A percentile compares a stretch with the other conserved stretches of the same genome.
Conservation (phyloP, 2,113 vertebrate genomes). For the Onychostruthus taczanowskii region DNA sequence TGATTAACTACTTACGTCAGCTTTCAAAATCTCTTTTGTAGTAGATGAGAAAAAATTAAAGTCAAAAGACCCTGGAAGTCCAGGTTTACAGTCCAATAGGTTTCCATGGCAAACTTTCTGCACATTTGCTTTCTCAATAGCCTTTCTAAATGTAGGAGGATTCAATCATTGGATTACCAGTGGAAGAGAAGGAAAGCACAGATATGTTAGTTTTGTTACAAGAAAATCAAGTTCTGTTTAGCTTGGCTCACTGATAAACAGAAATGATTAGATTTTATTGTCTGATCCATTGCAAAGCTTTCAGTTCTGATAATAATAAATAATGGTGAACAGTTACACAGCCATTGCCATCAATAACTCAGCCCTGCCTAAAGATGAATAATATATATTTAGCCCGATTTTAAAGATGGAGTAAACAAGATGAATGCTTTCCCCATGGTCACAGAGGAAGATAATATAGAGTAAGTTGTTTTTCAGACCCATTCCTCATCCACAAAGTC, state of each 20-base stretch:
- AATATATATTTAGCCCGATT: not conserved
- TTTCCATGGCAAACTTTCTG: not conserved
- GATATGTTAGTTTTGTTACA: not conserved
- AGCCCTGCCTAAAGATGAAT: not conserved
- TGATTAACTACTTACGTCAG: not conserved
- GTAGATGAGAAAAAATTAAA: not conserved
- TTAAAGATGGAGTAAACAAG: slow-evolving; percentile 42
- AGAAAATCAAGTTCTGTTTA: slow-evolving; percentile 41
- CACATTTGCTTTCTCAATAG: not conserved
- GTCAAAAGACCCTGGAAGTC: not conserved
- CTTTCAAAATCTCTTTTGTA: not conserved
- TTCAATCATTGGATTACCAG: not conserved
- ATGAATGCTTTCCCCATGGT: slow-evolving; percentile 4
- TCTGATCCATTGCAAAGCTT: slow-evolving; percentile 39
- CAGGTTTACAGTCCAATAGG: not conserved
- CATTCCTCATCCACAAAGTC: slow-evolving; percentile 10
- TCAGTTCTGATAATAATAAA: slow-evolving; percentile 53
- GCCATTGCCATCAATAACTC: slow-evolving; percentile 24
- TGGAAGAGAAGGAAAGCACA: not conserved
- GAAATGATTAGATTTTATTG: slow-evolving; percentile 30
- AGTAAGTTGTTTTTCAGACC: not conserved
- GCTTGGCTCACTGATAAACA: slow-evolving; percentile 25
- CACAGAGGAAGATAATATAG: not conserved
- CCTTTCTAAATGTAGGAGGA: not conserved
- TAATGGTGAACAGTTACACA: slow-evolving; percentile 11